These are phyloP conservation scores for Agriopis aurantiaria DNA, from an alignment of 2,888 invertebrate genomes.

Conservation along the genomic window DNA sequence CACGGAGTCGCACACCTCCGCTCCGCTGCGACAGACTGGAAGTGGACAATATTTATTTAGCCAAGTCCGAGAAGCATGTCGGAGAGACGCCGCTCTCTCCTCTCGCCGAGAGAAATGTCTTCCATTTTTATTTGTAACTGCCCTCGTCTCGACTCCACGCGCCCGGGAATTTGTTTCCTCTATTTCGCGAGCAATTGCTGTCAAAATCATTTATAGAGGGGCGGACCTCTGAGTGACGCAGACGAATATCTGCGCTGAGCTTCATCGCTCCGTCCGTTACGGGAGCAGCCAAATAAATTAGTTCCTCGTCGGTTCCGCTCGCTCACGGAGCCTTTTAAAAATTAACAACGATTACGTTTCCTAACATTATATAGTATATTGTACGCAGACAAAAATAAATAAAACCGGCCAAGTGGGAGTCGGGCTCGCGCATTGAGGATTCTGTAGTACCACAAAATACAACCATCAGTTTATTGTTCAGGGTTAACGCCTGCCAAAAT, in stretches of 20 bases:
- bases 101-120: slow-evolving; percentile 20
- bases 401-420: no score
- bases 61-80: neutral
- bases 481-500: no score
- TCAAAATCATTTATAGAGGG: slow-evolving; percentile 40
- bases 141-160: slow-evolving; percentile 6
- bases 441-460: no score
- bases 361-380: neutral
- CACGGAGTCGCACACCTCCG: no score
- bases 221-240: slow-evolving; percentile 27
- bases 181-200: slow-evolving; percentile 41
- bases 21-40: neutral
- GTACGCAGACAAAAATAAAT: no score
- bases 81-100: neutral
- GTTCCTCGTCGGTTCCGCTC: neutral
- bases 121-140: slow-evolving; percentile 25
- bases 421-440: no score
- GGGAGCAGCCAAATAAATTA: slow-evolving; percentile 21
- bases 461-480: no score
- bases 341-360: slow-evolving; percentile 2
- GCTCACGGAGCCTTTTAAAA: neutral
- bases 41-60: slow-evolving; percentile 21
- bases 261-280: slow-evolving; percentile 18
- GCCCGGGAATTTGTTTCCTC: slow-evolving; percentile 36
- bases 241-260: slow-evolving; percentile 19